A percentile compares a stretch with the other conserved stretches of the same genome.
These are phyloP conservation scores for Cryptus armator DNA, from an alignment of 2,888 invertebrate genomes.

Conservation along the genomic window DNA sequence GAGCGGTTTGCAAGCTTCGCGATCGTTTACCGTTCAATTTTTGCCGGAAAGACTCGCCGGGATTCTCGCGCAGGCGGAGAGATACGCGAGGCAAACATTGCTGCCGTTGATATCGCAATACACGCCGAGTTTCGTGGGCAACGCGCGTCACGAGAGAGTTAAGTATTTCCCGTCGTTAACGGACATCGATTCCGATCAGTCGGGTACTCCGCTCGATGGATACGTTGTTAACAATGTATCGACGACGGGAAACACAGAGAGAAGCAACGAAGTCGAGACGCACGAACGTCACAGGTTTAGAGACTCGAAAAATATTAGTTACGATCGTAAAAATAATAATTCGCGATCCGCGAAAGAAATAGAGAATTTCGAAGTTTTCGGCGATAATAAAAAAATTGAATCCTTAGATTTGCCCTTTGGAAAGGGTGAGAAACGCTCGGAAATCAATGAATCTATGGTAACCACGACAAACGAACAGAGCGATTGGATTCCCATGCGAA, in stretches of 20 bases:
- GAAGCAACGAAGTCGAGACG: conserved; percentile 54
- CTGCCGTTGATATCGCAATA: conserved; percentile 92
- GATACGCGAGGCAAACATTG: conserved; percentile 92
- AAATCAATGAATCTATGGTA: neutral
- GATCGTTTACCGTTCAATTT: conserved; percentile 89
- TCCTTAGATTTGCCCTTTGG: conserved; percentile 10
- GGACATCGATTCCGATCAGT: conserved; percentile 65
- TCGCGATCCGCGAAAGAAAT: conserved; percentile 47
- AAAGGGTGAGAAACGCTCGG: neutral
- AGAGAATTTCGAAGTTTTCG: conserved; percentile 6
- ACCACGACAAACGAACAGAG: conserved; percentile 31
- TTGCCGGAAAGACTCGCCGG: conserved; percentile 92
- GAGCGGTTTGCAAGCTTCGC: conserved; percentile 60
- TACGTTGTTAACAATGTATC: neutral
- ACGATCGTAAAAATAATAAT: conserved; percentile 3
- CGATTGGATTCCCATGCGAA: conserved; percentile 76
- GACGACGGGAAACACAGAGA: conserved; percentile 33
- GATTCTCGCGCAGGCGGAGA: conserved; percentile 93
- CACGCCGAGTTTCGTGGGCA: conserved; percentile 89
- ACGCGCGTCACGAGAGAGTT: conserved; percentile 85
- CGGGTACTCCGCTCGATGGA: neutral
- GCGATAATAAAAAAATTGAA: conserved; percentile 26
- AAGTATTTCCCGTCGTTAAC: conserved; percentile 89
- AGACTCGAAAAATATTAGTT: conserved; percentile 3
- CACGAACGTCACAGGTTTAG: conserved; percentile 7